A percentile compares a stretch with the other conserved stretches of the same genome.
Conservation (phyloP, 2,888 invertebrate genomes). For the Pediacus dermestoides region DNA sequence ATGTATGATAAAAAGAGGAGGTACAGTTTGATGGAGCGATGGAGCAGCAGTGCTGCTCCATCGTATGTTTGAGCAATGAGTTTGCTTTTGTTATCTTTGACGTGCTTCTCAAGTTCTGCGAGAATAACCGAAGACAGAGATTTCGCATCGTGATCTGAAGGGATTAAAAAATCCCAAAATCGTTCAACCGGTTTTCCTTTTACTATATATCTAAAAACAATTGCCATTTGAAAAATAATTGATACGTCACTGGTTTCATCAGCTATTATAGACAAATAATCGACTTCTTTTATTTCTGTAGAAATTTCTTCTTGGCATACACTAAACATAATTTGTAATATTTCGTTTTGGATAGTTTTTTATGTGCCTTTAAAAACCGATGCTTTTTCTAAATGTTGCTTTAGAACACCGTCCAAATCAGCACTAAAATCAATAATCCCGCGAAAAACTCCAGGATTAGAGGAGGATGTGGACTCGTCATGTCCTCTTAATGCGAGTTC, state of each 20-base stretch:
- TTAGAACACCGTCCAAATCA: slow-evolving; percentile 18
- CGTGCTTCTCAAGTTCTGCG: slow-evolving; percentile 9
- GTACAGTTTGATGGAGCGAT: slow-evolving; percentile 20
- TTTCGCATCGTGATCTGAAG: slow-evolving; percentile 13
- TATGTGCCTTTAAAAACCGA: slow-evolving; percentile 16
- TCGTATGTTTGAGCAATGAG: slow-evolving; percentile 17
- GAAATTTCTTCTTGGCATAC: slow-evolving; percentile 17
- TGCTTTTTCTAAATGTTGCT: slow-evolving; percentile 16
- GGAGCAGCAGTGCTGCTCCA: too few species aligned
- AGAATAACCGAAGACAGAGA: slow-evolving; percentile 10
- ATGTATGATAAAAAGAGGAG: slow-evolving; percentile 16
- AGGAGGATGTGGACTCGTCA: slow-evolving; percentile 9
- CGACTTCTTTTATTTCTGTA: slow-evolving; percentile 10
- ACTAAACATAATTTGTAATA: slow-evolving; percentile 14
- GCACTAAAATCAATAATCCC: slow-evolving; percentile 17
- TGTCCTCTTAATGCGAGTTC: slow-evolving; percentile 14
- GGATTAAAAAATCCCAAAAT: slow-evolving; percentile 17
- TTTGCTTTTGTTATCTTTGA: slow-evolving; percentile 9
- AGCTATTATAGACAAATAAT: slow-evolving; percentile 8
- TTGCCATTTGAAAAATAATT: slow-evolving; percentile 14
- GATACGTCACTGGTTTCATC: slow-evolving; percentile 14
- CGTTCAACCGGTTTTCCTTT: slow-evolving; percentile 15
- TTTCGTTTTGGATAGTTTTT: slow-evolving; percentile 19
- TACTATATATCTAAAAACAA: slow-evolving; percentile 16
- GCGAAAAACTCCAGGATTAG: slow-evolving; percentile 16